Base-by-base conservation (phyloP, 2,113 vertebrate species). In the Urocolius indicus region DNA sequence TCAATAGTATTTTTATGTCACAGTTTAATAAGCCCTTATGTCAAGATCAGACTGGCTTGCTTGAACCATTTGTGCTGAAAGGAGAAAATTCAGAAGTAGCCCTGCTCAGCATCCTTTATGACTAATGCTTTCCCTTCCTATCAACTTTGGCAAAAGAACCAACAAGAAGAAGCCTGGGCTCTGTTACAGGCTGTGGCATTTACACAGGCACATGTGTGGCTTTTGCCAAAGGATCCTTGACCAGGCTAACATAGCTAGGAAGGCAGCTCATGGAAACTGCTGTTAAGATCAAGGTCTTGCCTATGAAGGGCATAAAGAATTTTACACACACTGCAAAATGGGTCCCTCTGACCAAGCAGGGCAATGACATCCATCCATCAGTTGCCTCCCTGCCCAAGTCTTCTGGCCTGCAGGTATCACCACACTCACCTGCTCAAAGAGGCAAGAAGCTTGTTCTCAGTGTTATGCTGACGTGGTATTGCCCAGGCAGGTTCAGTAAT, bases 241-340 rank as follows among this genome's bases (percentile, higher is more conserved):
- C 41, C 36, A 9, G 4, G 34, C 26, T 55, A 17, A 23, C 29
- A 20, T 3, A 67, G 17, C 52, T 87, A 67, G 78, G 58, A 82
- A 90, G 27, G 26, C 34, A 46, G 20, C 27, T 73, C 2, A 1
- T 43, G 65, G 21, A 62, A 75, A 71, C 20, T 51, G 67, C 59
- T 71, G 38, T 41, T 57, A 58, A 66, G 54, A 66, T 49, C 17
- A 68, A 79, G 58, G 24, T 5, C 0, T 45, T 48, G 29, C 41
- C 10, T 52, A 5, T 9, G 15, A n/a, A 82, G 18, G 10, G 7
- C 34, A 9, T 7, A 52, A 54, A 62, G 13, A 75, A 23, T 87
- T 67, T 87, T 29, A 77, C 24, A n/a, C 29, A 27, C 21, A 13
- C 21, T 58, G 30, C 0, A 0, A 88, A 94, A 36, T 0, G 0